Percentiles rank a stretch among this genome's conserved stretches.
Conservation (phyloP, 2,888 invertebrate genomes). For the Orthosia gracilis region DNA sequence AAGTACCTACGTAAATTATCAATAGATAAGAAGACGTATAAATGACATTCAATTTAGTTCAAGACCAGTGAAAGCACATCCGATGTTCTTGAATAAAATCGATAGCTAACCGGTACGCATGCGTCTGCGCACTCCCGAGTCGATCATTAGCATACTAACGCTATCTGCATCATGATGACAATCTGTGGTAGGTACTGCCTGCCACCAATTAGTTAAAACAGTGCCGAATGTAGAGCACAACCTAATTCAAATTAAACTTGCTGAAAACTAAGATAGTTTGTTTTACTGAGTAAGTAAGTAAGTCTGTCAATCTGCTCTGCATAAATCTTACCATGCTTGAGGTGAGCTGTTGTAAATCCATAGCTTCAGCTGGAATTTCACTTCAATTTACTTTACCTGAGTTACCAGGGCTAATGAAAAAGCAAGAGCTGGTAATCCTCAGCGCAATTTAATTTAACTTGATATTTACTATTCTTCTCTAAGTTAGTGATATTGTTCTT, state of each 20-base stretch:
- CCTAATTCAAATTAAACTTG: not conserved
- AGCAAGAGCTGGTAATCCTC: too few species aligned
- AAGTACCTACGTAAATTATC: not conserved
- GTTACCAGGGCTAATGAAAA: too few species aligned
- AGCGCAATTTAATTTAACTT: too few species aligned
- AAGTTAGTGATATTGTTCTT: too few species aligned
- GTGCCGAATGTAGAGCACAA: slow-evolving; percentile 21
- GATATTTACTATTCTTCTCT: too few species aligned
- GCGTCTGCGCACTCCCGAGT: slow-evolving; percentile 32
- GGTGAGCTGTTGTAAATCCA: too few species aligned
- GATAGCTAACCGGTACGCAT: slow-evolving; percentile 68
- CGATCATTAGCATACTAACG: slow-evolving; percentile 68
- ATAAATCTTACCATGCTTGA: too few species aligned
- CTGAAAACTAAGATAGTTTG: not conserved
- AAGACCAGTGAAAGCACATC: slow-evolving; percentile 77
- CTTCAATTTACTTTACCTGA: too few species aligned
- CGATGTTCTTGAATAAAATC: slow-evolving; percentile 71
- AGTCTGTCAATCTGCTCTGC: not conserved
- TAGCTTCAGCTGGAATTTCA: too few species aligned
- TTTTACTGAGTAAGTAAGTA: not conserved
- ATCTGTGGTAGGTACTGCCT: slow-evolving; percentile 25
- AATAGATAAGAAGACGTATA: slow-evolving; percentile 28
- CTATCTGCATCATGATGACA: slow-evolving; percentile 36
- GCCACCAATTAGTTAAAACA: slow-evolving; percentile 38
- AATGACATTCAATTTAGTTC: slow-evolving; percentile 67